phyloP scores from a whole-genome alignment of 2,797 vertebrate species.

The Sebastiscus albofasciatus region DNA sequence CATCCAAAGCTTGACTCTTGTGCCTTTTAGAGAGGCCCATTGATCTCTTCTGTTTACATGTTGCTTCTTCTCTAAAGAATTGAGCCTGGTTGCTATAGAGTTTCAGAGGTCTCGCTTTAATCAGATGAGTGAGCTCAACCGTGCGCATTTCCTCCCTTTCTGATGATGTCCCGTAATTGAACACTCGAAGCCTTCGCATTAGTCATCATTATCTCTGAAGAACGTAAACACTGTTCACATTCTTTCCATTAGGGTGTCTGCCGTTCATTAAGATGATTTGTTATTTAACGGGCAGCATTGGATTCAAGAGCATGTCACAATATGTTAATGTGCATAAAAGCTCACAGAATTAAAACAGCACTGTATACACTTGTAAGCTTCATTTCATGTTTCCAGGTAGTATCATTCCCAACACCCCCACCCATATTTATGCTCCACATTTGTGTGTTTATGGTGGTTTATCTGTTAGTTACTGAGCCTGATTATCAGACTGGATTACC shows the following conservation, averaged over 20 bases:
- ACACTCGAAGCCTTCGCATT: slow-evolving; percentile 39
- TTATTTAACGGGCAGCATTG: slow-evolving; percentile 1
- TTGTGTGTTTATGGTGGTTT: neutral
- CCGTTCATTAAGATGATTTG: slow-evolving; percentile 27
- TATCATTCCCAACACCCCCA: neutral
- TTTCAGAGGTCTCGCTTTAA: slow-evolving; percentile 40
- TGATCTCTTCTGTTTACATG: slow-evolving; percentile 40
- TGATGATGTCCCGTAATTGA: slow-evolving; percentile 54
- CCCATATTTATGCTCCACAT: neutral
- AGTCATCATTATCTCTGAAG: slow-evolving; percentile 49
- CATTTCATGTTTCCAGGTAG: neutral
- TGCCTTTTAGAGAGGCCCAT: slow-evolving; percentile 23
- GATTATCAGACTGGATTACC: neutral
- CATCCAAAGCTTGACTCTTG: slow-evolving; percentile 19
- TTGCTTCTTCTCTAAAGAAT: slow-evolving; percentile 9
- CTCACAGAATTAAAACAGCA: neutral
- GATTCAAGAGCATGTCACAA: neutral
- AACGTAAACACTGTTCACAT: slow-evolving; percentile 8
- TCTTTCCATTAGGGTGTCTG: slow-evolving; percentile 22
- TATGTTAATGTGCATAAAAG: neutral
- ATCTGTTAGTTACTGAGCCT: neutral
- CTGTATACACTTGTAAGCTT: too few species aligned
- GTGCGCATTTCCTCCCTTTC: slow-evolving; percentile 38
- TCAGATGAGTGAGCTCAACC: slow-evolving; percentile 34
- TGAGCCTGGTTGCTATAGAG: slow-evolving; percentile 30